Evolutionary conservation across 2,888 invertebrate genomes (phyloP), one percentile per base, ranked within the genome.

Genomic region (Tetrapedia diversipes): DNA sequence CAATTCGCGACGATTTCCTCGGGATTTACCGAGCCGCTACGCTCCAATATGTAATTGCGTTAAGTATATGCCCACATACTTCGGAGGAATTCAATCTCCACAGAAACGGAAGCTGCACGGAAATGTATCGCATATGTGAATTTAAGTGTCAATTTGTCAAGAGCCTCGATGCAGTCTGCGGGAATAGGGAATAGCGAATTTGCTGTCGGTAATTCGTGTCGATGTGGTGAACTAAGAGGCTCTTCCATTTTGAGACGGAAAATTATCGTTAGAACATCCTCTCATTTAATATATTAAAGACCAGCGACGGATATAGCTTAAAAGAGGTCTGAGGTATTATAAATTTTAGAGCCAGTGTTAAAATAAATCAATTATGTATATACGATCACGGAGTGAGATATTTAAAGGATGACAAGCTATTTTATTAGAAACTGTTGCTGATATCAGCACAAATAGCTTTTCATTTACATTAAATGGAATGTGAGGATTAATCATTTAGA

Each of bases 31-130:
- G 45, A 51, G 68, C 68, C 60, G 22, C 53, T 6, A 24, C 14
- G n/a, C 49, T 53, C 63, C 59, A 19, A 34, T n/a, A n/a, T n/a
- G n/a, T n/a, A n/a, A n/a, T 70, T 41, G 47, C n/a, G 27, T 68
- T 34, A 57, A 54, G 27, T 32, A 51, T 51, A 39, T 29, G 61
- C 57, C 24, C 43, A n/a, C 56, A 67, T 22, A 54, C 11, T 57
- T 24, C 59, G 77, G 37, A 67, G 83, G 79, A 86, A 86, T 77
- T 56, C 77, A 88, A 87, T 87, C 81, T 86, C 80, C 82, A 80
- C 56, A 56, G 64, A 71, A 80, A 76, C 84, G 83, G 81, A 81
- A 82, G 72, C 34, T 64, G 70, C 77, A 71, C 77, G 88, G 87
- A 89, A 89, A 83, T 83, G 82, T 83, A 77, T 75, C 84, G 80